Percentiles rank a stretch among this genome's conserved stretches.
phyloP scores from a whole-genome alignment of 2,113 vertebrate genomes.

The Monopterus albus region DNA sequence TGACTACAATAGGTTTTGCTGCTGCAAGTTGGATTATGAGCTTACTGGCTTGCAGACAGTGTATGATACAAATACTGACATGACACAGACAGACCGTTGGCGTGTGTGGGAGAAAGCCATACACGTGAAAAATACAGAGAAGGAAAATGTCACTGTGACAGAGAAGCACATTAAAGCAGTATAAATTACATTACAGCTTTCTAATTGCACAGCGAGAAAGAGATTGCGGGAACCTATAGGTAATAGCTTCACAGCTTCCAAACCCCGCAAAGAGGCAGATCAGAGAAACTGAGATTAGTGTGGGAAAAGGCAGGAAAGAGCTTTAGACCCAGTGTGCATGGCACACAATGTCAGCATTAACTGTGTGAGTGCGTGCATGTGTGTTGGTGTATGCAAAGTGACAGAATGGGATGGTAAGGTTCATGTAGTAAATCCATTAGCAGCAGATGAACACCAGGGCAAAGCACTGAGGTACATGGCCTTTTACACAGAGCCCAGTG shows the following conservation, averaged over 20 bases:
- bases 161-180: slow-evolving; percentile 30
- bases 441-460: slow-evolving; percentile 29
- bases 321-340: slow-evolving; percentile 15
- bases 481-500: slow-evolving; percentile 15
- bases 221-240: slow-evolving; percentile 31
- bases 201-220: slow-evolving; percentile 23
- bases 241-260: slow-evolving; percentile 16
- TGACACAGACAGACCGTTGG: slow-evolving; percentile 27
- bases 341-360: slow-evolving; percentile 14
- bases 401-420: slow-evolving; percentile 19
- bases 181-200: slow-evolving; percentile 46
- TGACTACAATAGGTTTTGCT: slow-evolving; percentile 42
- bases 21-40: slow-evolving; percentile 51
- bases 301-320: not conserved
- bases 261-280: slow-evolving; percentile 42
- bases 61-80: slow-evolving; percentile 34
- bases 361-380: not conserved
- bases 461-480: slow-evolving; percentile 4
- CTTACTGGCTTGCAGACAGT: slow-evolving; percentile 39
- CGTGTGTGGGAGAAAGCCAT: slow-evolving; percentile 22
- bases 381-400: slow-evolving; percentile 14
- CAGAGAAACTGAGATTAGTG: slow-evolving; percentile 40
- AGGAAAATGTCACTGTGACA: slow-evolving; percentile 11
- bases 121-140: not conserved
- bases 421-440: slow-evolving; percentile 41